A percentile compares a stretch with the other conserved stretches of the same genome.
Conservation (phyloP, 2,888 invertebrate species). For the Tenthredo distinguenda region DNA sequence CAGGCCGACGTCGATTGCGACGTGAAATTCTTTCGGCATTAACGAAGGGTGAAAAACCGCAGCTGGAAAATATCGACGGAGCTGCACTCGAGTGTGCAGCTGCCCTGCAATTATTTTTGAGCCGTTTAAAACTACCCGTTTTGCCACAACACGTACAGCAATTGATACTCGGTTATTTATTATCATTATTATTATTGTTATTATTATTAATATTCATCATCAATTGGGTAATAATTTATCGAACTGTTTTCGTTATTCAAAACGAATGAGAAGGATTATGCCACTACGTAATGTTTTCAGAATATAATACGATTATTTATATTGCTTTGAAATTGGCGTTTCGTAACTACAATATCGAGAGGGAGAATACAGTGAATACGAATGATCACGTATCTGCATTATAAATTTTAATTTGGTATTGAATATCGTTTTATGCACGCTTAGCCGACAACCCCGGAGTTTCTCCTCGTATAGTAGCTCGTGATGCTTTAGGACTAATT, state of each 20-base stretch:
- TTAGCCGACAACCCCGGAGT: slow-evolving; percentile 77
- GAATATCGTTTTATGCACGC: slow-evolving; percentile 55
- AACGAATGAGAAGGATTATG: neutral
- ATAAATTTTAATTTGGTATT: slow-evolving; percentile 15
- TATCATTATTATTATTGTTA: neutral
- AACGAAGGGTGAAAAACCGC: slow-evolving; percentile 66
- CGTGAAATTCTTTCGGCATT: slow-evolving; percentile 65
- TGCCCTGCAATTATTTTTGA: slow-evolving; percentile 76
- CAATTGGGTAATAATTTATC: neutral
- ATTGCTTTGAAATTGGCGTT: neutral
- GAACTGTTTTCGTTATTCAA: neutral
- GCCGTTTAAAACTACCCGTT: slow-evolving; percentile 75
- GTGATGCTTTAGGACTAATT: slow-evolving; percentile 79
- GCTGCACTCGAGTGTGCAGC: slow-evolving; percentile 76
- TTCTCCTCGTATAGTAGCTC: slow-evolving; percentile 77
- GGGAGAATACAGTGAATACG: neutral
- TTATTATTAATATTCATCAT: neutral
- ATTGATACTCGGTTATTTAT: slow-evolving; percentile 77
- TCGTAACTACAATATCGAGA: neutral
- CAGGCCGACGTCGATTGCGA: slow-evolving; percentile 65
- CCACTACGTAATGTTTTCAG: neutral
- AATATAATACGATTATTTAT: neutral
- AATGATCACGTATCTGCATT: neutral
- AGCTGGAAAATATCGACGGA: slow-evolving; percentile 63
- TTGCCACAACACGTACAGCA: slow-evolving; percentile 78